These are phyloP conservation scores for Alouatta palliata DNA, from an alignment of 2,113 vertebrate genomes.

Conservation along the genomic window DNA sequence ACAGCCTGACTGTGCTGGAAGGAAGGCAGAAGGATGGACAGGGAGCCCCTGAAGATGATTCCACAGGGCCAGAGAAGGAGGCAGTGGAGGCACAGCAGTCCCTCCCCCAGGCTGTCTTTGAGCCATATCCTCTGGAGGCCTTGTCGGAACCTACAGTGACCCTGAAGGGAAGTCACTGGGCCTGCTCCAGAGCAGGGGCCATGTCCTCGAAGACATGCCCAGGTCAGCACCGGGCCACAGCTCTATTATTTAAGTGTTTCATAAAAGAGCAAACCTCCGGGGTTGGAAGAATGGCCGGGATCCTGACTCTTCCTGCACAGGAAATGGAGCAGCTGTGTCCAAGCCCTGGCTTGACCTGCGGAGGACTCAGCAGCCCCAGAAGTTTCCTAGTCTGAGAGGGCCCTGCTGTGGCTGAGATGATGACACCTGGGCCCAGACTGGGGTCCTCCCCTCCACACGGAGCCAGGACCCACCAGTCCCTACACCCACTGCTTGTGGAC, in stretches of 20 bases:
- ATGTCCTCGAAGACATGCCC: constrained; percentile 10
- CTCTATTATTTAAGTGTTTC: constrained; percentile 74
- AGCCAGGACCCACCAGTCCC: background rate
- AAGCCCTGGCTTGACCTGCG: constrained; percentile 23
- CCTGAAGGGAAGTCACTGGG: constrained; percentile 45
- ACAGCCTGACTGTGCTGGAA: background rate
- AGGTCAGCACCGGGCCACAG: constrained; percentile 31
- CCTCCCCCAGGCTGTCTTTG: background rate
- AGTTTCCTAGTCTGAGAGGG: background rate
- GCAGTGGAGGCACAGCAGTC: background rate
- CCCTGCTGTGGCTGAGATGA: background rate
- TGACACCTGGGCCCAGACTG: background rate
- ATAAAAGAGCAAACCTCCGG: constrained; percentile 53
- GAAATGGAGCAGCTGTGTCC: constrained; percentile 59
- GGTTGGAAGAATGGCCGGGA: constrained; percentile 70
- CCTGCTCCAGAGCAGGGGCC: background rate
- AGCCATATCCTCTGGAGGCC: background rate
- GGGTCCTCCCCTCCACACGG: background rate
- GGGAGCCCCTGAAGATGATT: background rate
- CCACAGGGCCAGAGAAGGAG: background rate
- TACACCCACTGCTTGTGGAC: constrained; percentile 15
- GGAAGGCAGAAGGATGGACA: background rate
- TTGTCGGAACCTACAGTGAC: background rate
- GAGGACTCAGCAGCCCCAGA: background rate
- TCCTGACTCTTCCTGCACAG: constrained; percentile 68